phyloP scores from a whole-genome alignment of 1,140 invertebrate genomes.

The Eriocheir sinensis region DNA sequence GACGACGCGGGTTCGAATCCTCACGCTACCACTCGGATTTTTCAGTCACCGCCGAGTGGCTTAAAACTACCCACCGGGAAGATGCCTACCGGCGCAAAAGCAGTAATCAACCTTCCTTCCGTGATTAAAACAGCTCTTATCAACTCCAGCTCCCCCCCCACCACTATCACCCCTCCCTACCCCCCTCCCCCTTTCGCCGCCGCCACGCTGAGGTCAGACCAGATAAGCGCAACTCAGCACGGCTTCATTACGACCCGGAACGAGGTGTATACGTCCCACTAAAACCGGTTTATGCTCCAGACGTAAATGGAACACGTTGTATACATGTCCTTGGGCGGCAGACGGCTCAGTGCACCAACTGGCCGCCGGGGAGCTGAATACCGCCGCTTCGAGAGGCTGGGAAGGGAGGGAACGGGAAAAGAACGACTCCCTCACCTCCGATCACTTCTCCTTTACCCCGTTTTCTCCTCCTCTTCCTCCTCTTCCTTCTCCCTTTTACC shows the following conservation, averaged over 20 bases:
- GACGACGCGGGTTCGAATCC: too few relatives aligned
- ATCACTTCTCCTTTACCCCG: neutral
- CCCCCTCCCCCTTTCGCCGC: neutral
- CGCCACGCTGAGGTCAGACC: constrained; percentile 29
- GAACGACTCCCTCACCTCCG: too few relatives aligned
- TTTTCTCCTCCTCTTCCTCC: neutral
- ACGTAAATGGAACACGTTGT: constrained; percentile 40
- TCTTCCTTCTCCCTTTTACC: too few relatives aligned
- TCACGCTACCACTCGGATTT: too few relatives aligned
- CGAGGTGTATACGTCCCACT: constrained; percentile 29
- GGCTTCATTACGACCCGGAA: constrained; percentile 38
- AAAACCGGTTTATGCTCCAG: constrained; percentile 41
- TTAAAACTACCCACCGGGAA: too few relatives aligned
- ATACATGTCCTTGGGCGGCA: constrained; percentile 29
- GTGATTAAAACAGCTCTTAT: neutral
- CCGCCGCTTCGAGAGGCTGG: neutral
- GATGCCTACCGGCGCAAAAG: too few relatives aligned
- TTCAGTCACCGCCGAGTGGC: too few relatives aligned
- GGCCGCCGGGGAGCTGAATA: too few relatives aligned
- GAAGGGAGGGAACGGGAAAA: neutral
- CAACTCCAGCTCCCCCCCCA: neutral
- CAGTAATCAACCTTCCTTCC: neutral
- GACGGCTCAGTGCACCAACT: neutral
- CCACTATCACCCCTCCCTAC: constrained; percentile 25
- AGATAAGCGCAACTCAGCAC: constrained; percentile 33